Conservation (phyloP, 1,140 invertebrate genomes). For the Acromyrmex heyeri region DNA sequence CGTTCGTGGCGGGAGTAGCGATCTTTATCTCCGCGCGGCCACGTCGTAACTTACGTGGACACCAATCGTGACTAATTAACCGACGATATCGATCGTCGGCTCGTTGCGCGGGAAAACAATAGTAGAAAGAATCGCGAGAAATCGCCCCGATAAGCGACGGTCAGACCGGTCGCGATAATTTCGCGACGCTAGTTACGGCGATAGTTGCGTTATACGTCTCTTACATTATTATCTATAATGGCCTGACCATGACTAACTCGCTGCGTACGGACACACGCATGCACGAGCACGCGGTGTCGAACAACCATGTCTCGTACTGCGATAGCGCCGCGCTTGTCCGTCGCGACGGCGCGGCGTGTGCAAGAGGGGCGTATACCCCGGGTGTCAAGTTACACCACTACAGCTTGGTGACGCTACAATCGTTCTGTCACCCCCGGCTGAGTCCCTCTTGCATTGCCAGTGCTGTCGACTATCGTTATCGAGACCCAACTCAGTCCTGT, state of each 20-base stretch:
- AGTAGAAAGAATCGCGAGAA: conserved; percentile 72
- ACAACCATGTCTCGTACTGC: conserved; percentile 71
- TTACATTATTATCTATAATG: conserved; percentile 77
- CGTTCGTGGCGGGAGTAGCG: conserved; percentile 54
- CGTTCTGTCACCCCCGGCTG: conserved; percentile 75
- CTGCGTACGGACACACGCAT: conserved; percentile 45
- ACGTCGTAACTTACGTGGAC: conserved; percentile 70
- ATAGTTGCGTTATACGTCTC: conserved; percentile 71
- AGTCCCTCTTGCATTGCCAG: conserved; percentile 49
- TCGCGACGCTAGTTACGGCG: conserved; percentile 72
- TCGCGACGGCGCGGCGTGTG: conserved; percentile 73
- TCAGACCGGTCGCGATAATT: conserved; percentile 73
- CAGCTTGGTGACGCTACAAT: conserved; percentile 77
- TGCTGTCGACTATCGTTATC: conserved; percentile 53
- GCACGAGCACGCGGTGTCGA: conserved; percentile 31
- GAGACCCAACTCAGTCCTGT: conserved; percentile 35
- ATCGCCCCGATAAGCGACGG: conserved; percentile 71
- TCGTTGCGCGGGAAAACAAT: conserved; percentile 66
- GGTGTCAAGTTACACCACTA: conserved; percentile 83
- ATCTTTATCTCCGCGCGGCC: conserved; percentile 65
- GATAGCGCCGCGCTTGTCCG: conserved; percentile 75
- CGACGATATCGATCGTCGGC: conserved; percentile 69
- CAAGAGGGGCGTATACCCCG: conserved; percentile 82
- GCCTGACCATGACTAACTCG: conserved; percentile 76
- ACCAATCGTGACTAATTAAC: conserved; percentile 77